Conservation (phyloP, 1,140 invertebrate species). For the Dreissena rostriformis region DNA sequence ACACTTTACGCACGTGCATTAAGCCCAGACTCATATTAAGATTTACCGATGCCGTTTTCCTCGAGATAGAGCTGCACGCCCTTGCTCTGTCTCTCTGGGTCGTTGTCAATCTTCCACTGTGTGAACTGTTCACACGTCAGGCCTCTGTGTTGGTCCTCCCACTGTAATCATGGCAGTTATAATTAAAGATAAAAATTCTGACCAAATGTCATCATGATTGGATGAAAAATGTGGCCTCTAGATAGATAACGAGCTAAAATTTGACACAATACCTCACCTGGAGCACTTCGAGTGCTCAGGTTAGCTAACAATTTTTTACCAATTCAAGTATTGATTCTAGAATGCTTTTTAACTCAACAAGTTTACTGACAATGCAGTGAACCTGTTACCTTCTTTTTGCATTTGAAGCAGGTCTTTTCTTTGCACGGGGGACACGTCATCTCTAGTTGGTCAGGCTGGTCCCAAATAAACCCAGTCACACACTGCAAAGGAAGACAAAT, state of each 20-base stretch:
- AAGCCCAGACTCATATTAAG: no score
- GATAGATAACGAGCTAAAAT: no score
- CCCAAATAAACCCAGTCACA: slow-evolving; percentile 93
- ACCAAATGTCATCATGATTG: no score
- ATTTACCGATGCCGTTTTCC: slow-evolving; percentile 90
- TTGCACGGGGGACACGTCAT: slow-evolving; percentile 95
- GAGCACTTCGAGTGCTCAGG: no score
- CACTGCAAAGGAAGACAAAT: slow-evolving; percentile 84
- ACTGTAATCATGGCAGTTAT: slow-evolving; percentile 83
- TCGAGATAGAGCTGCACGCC: slow-evolving; percentile 90
- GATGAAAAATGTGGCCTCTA: no score
- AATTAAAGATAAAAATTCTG: no score
- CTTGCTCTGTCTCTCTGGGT: slow-evolving; percentile 91
- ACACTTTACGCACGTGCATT: no score
- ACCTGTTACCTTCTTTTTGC: slow-evolving; percentile 87
- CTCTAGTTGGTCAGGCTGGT: slow-evolving; percentile 87
- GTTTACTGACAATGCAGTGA: no score
- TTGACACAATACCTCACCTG: no score
- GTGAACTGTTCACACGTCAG: slow-evolving; percentile 93
- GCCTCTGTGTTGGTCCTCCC: slow-evolving; percentile 94
- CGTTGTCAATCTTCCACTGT: slow-evolving; percentile 93
- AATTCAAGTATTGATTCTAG: no score
- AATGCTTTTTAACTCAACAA: no score
- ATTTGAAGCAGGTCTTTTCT: slow-evolving; percentile 93
- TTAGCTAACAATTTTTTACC: no score